These are phyloP conservation scores for Metopia argyrocephala DNA, from an alignment of 2,888 invertebrate species.

Conservation along the genomic window DNA sequence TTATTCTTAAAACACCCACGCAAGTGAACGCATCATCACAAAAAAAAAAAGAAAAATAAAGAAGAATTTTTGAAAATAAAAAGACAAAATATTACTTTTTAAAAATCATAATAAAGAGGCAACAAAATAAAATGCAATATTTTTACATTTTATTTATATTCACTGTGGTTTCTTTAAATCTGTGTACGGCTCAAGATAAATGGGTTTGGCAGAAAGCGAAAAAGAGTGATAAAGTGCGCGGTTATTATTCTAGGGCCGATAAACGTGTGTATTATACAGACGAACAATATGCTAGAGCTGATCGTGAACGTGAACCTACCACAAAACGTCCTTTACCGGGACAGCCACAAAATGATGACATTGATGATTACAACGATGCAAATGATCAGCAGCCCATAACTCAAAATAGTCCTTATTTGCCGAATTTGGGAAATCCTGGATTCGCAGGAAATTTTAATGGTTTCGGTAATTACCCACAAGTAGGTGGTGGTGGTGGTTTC, in stretches of 20 bases:
- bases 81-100: conserved; percentile 22
- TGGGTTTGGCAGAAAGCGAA: conserved; percentile 74
- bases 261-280: conserved; percentile 56
- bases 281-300: conserved; percentile 61
- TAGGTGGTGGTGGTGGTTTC: conserved; percentile 17
- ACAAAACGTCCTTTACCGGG: conserved; percentile 73
- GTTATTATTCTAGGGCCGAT: conserved; percentile 48
- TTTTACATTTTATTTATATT: conserved; percentile 25
- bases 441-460: conserved; percentile 35
- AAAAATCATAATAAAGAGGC: conserved; percentile 31
- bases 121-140: conserved; percentile 24
- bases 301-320: conserved; percentile 73
- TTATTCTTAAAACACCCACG: conserved; percentile 70
- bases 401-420: conserved; percentile 70
- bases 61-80: conserved; percentile 14
- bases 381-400: conserved; percentile 76
- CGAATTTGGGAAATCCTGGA: conserved; percentile 43
- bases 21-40: conserved; percentile 53
- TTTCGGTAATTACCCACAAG: conserved; percentile 49
- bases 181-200: conserved; percentile 68
- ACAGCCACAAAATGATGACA: conserved; percentile 73
- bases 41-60: conserved; percentile 29
- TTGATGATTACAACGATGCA: conserved; percentile 73
- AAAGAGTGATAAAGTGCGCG: conserved; percentile 63
- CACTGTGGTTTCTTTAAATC: conserved; percentile 25